Base-by-base conservation (phyloP, 2,888 invertebrate genomes). In the Eristalis tenax region DNA sequence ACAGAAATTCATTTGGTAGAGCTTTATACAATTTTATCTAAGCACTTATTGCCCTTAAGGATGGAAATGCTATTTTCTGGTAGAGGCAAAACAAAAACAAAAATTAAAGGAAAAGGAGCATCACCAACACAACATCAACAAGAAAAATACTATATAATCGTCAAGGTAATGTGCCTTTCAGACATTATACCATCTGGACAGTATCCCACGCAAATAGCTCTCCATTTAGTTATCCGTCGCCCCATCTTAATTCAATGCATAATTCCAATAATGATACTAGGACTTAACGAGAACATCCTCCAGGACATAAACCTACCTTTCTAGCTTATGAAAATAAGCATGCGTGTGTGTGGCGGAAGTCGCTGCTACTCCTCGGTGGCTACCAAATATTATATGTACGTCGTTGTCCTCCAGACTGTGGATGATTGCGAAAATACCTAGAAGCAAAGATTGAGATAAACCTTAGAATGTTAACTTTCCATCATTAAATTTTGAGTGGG, bases 391-490 rank as follows among this genome's bases (percentile, higher is more conserved):
- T n/a, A n/a, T n/a, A 64, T 64, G 11, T 64, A 35, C 64, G 15
- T 61, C n/a, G 6, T 18, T 57, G 56, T 77, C 18, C 22, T 57
- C 28, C 57, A 64, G 64, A 15, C 59, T 56, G 64, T 40, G 70
- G 83, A 75, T 66, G 83, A 83, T 70, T 83, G 57, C 73, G 23
- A 66, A 78, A 71, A 87, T 79, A 87, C 83, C 86, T 87, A 83
- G 74, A 87, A 87, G 86, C 86, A 87, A 87, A 87, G 86, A 87
- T 87, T 76, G 71, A 79, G 86, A 87, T 87, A 86, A 86, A 83
- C 83, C 83, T 83, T 86, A 86, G 83, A 86, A 86, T 69, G 78
- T 83, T 83, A 87, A 87, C 83, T 83, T 87, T 78, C 70, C 78
- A 83, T 79, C 86, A 87, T 87, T 87, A 87, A 87, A 87, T 74